Conservation (phyloP, 1,140 invertebrate genomes). For the Mamestra configurata region DNA sequence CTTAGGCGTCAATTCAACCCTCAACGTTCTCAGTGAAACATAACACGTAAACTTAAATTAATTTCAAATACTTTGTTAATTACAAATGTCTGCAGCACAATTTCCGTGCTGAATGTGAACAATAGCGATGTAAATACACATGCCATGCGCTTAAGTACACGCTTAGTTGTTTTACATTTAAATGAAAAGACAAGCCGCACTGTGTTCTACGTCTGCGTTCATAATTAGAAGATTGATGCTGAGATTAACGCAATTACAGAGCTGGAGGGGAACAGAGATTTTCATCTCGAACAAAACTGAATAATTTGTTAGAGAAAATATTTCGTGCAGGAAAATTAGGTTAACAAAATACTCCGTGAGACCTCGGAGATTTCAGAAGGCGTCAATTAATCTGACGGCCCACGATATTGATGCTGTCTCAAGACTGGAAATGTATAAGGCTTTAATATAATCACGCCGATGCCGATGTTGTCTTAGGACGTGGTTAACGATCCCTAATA, state of each 20-base stretch:
- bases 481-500: not conserved
- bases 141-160: slow-evolving; percentile 4
- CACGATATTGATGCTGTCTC: not conserved
- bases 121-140: slow-evolving; percentile 39
- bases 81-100: slow-evolving; percentile 26
- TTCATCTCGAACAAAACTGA: slow-evolving; percentile 37
- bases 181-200: slow-evolving; percentile 29
- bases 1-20: not conserved
- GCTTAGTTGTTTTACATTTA: slow-evolving; percentile 29
- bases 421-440: not conserved
- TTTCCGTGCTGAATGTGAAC: slow-evolving; percentile 9
- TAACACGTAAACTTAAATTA: slow-evolving; percentile 37
- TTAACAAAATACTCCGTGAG: slow-evolving; percentile 5
- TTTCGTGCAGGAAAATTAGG: slow-evolving; percentile 35
- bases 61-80: slow-evolving; percentile 38
- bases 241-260: slow-evolving; percentile 47
- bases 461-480: slow-evolving; percentile 8
- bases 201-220: slow-evolving; percentile 28
- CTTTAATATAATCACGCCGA: not conserved
- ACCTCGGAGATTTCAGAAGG: not conserved
- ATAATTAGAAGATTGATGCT: slow-evolving; percentile 48
- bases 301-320: slow-evolving; percentile 46
- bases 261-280: slow-evolving; percentile 35
- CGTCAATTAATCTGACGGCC: slow-evolving; percentile 13
- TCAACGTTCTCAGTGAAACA: not conserved